Conservation (phyloP, 2,888 invertebrate genomes). For the Calameuta idolon region DNA sequence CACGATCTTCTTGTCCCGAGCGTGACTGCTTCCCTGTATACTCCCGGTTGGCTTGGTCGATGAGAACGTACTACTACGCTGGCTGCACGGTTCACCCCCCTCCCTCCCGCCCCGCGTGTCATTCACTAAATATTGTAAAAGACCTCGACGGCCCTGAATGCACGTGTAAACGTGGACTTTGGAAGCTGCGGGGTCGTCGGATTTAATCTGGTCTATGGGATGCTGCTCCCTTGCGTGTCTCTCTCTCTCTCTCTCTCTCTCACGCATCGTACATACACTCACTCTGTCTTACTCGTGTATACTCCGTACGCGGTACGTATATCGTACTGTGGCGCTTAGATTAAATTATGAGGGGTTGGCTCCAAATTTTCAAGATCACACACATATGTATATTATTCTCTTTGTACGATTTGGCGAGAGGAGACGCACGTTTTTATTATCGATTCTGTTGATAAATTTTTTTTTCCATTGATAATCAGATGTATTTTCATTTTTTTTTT, state of each 20-base stretch:
- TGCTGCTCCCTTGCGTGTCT: conserved; percentile 11
- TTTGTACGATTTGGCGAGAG: too few species aligned
- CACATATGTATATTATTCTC: too few species aligned
- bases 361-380: neutral
- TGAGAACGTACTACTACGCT: neutral
- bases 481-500: neutral
- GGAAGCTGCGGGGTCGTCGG: neutral
- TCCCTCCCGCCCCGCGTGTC: conserved; percentile 16
- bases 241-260: conserved; percentile 13
- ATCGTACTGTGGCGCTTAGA: neutral
- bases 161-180: neutral
- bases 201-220: neutral
- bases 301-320: conserved; percentile 6
- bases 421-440: too few species aligned
- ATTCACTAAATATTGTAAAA: conserved; percentile 33
- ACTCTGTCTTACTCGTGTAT: conserved; percentile 14
- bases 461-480: neutral
- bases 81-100: neutral
- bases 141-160: conserved; percentile 13
- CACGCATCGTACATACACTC: neutral
- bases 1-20: neutral
- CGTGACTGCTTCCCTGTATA: neutral
- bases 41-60: neutral
- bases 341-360: neutral
- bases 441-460: neutral